Evolutionary conservation across 1,140 invertebrate species (phyloP), one percentile per base, ranked within the genome.

Genomic region (Vanessa atalanta): DNA sequence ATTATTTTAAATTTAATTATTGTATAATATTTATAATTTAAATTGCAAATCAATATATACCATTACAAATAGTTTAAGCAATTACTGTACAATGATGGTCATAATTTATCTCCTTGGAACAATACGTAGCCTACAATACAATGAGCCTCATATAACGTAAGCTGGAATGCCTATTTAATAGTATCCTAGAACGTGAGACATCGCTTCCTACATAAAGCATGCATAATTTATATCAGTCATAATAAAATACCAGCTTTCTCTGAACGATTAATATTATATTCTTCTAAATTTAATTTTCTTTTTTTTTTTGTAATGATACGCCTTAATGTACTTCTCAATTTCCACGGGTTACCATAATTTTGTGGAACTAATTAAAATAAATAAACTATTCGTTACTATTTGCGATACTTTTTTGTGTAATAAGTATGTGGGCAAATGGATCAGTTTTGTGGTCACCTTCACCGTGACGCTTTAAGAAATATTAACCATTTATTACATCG

Each of bases 131-230:
- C 47, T 65, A 75, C 26, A 61, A 37, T 61, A 61, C 73, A 75
- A 75, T 75, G 53, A 53, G 63, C 61, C 48, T 37, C 72, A 68
- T 69, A 65, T 60, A 68, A 31, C 66, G 65, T 64, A 74, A 69
- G 61, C 67, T 65, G 67, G 73, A 65, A 75, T 70, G 73, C 68
- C 63, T 70, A 75, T 75, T 70, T 75, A 75, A 70, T 75, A 75
- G 67, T 23, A 60, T 65, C 57, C 51, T 69, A 69, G 73, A 51
- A 75, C 73, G 68, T 66, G 73, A 70, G 60, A 53, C 68, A 70
- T 55, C 68, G 63, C 51, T 65, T 66, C 47, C 43, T 55, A 72
- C 63, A 14, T 60, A 70, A 70, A 48, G 63, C 57, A 43, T 60
- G 16, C 37, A 31, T 60, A 60, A 57, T 57, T 60, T 51, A 60